Evolutionary conservation across 2,113 vertebrate species (phyloP).

Genomic region (Hypocryptadius cinnamomeus): DNA sequence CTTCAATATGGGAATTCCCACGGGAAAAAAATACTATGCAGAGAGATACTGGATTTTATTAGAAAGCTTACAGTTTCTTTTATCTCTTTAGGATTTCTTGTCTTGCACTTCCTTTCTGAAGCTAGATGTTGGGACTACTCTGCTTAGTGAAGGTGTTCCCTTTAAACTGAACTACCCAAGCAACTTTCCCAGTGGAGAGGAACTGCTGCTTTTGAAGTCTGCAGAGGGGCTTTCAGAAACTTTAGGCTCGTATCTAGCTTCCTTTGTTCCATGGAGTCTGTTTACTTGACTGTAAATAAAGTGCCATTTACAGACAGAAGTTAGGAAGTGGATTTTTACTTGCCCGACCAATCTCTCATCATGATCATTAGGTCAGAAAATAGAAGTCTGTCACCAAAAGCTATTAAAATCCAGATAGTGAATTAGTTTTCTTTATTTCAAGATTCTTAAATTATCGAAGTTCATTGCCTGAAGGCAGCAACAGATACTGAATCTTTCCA

Average conservation of each 20-base stretch:
- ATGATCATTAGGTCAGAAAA: background rate
- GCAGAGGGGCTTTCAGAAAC: background rate
- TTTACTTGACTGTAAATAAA: constrained; percentile 28
- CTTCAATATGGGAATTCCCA: background rate
- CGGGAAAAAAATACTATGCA: background rate
- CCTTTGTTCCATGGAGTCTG: background rate
- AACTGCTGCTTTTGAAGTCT: background rate
- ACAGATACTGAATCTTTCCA: background rate
- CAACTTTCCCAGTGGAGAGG: background rate
- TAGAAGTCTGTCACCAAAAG: background rate
- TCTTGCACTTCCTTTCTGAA: background rate
- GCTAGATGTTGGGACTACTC: background rate
- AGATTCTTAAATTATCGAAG: constrained; percentile 11
- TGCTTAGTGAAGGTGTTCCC: background rate
- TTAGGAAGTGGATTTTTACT: constrained; percentile 3
- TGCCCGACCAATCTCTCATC: background rate
- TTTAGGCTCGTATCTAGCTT: background rate
- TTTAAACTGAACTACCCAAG: background rate
- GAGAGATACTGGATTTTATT: background rate
- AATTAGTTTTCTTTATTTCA: constrained; percentile 5
- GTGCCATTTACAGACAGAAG: background rate
- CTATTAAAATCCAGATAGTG: constrained; percentile 11
- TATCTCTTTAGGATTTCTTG: background rate
- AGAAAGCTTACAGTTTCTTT: background rate
- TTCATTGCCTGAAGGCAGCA: constrained; percentile 2